Conservation (phyloP, 2,113 vertebrate genomes). For the Grus americana region DNA sequence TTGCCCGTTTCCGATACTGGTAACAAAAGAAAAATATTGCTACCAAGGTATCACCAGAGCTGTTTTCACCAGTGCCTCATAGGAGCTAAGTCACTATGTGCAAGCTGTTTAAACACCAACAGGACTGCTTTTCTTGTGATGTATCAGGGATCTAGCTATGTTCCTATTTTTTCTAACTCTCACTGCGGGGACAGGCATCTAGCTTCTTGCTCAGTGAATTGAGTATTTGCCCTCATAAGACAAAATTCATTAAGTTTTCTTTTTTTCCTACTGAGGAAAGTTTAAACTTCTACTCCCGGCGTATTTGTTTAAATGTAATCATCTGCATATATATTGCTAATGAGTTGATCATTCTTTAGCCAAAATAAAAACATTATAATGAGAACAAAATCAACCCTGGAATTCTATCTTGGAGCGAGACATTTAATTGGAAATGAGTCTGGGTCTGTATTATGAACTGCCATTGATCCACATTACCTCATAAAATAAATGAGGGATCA, state of each 20-base stretch:
- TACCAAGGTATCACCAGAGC: neutral
- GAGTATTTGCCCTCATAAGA: neutral
- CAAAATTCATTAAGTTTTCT: neutral
- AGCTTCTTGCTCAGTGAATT: neutral
- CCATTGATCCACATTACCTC: constrained; percentile 5
- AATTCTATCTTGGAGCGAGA: neutral
- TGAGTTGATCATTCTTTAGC: neutral
- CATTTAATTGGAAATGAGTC: neutral
- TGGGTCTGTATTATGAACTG: neutral
- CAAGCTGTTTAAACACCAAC: neutral
- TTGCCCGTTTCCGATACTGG: neutral
- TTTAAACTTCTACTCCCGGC: neutral
- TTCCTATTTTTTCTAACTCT: neutral
- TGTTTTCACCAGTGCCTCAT: neutral
- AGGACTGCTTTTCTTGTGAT: neutral
- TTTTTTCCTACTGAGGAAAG: neutral
- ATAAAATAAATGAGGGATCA: constrained; percentile 33
- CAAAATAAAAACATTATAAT: constrained; percentile 15
- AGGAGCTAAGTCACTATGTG: neutral
- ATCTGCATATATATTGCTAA: neutral
- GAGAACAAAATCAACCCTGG: neutral
- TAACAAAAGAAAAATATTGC: neutral
- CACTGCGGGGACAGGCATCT: neutral
- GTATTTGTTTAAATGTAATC: neutral
- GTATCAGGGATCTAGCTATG: neutral